A percentile compares a stretch with the other conserved stretches of the same genome.
Evolutionary conservation across 2,888 invertebrate species (phyloP).

Genomic region (Mycalesis mineus): DNA sequence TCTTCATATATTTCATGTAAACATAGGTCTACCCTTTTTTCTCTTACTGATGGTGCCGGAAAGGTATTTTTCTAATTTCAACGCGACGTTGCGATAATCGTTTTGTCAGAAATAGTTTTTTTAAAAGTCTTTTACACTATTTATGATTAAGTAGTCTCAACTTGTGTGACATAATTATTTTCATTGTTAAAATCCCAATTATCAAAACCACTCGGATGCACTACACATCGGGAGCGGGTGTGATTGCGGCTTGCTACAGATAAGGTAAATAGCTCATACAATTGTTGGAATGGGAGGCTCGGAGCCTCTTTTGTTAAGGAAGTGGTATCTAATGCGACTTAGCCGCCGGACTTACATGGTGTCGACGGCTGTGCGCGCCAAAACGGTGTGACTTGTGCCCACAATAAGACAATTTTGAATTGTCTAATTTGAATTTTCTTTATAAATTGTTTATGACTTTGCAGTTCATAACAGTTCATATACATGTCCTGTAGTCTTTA

Average conservation of each 20-base stretch:
- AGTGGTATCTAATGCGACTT: slow-evolving; percentile 68
- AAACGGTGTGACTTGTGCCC: slow-evolving; percentile 44
- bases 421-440: slow-evolving; percentile 12
- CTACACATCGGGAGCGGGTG: slow-evolving; percentile 53
- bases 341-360: slow-evolving; percentile 62
- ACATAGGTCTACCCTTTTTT: too few species aligned
- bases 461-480: neutral
- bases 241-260: slow-evolving; percentile 69
- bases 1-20: too few species aligned
- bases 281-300: slow-evolving; percentile 71
- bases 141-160: too few species aligned
- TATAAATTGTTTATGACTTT: slow-evolving; percentile 1
- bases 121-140: too few species aligned
- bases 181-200: slow-evolving; percentile 10
- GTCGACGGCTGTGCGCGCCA: slow-evolving; percentile 59
- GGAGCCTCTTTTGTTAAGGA: slow-evolving; percentile 73
- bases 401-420: slow-evolving; percentile 46
- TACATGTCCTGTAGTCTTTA: too few species aligned
- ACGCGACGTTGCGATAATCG: too few species aligned
- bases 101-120: too few species aligned
- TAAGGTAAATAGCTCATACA: slow-evolving; percentile 79
- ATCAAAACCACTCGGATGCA: slow-evolving; percentile 31
- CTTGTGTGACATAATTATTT: too few species aligned
- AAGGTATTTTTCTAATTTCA: too few species aligned
- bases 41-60: too few species aligned